Evolutionary conservation across 2,888 invertebrate genomes (phyloP), one percentile per base, ranked within the genome.

Genomic region (Dione vanillae): DNA sequence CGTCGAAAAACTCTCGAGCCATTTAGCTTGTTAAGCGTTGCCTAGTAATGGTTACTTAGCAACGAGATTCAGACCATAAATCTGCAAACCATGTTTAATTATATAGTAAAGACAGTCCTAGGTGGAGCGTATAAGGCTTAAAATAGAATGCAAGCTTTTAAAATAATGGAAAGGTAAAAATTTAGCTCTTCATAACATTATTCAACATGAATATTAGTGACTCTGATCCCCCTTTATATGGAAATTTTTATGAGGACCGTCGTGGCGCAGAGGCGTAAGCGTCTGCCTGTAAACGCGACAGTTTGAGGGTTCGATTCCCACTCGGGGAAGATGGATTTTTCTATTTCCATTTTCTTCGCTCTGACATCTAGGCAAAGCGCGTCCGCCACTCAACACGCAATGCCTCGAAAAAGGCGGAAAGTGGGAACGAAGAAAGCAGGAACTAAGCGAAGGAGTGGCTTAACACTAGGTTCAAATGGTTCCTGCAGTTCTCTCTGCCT

Each of bases 221-320:
- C 76, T 90, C 88, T 0, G 92, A 92, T 69, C 88, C 89, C 0
- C 79, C 86, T 0, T 74, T 89, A 0, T 84, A 85, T 1, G 83
- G 78, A 3, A 70, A 70, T 56, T 72, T 52, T 0, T 75, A 78
- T 20, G 75, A 74, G 47, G n/a, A n/a, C n/a, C n/a, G n/a, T n/a
- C n/a, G n/a, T n/a, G n/a, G n/a, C n/a, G n/a, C n/a, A n/a, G n/a
- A n/a, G n/a, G n/a, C n/a, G n/a, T n/a, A n/a, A n/a, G n/a, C n/a
- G n/a, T n/a, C n/a, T n/a, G n/a, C n/a, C n/a, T n/a, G n/a, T n/a
- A n/a, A n/a, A n/a, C n/a, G n/a, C n/a, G n/a, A n/a, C n/a, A n/a
- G n/a, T n/a, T n/a, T n/a, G n/a, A n/a, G n/a, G n/a, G n/a, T n/a
- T n/a, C n/a, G n/a, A n/a, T n/a, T n/a, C n/a, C n/a, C n/a, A n/a